Evolutionary conservation across 2,888 invertebrate genomes (phyloP), one percentile per base, ranked within the genome.

Genomic region (Chaetoderma sp.): DNA sequence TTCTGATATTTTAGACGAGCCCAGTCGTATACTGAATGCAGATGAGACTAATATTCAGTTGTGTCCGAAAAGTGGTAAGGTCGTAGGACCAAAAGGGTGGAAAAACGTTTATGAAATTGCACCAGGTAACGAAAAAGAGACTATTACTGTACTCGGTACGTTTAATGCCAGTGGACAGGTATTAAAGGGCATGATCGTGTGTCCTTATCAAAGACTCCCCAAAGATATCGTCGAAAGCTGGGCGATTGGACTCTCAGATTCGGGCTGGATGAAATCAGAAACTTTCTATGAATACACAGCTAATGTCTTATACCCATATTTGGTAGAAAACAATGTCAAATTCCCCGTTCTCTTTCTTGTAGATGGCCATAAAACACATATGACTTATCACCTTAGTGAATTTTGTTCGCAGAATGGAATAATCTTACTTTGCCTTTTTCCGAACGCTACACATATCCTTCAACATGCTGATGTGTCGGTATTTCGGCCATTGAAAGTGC

Each of bases 401-500:
- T 36, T 56, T 33, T 33, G 39, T 23, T 33, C 52, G 8, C 13
- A 33, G 21, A 59, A 70, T 18, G 68, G 60, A 5, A 60, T 70
- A 10, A 58, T 68, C 16, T 33, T 70, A 27, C 68, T 68, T 54
- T 69, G 66, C 28, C 47, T 67, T 16, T 33, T 63, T 6, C 50
- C 70, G 27, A 55, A 67, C 44, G 59, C 67, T 16, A 67, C 57
- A 5, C 70, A 67, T 28, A 45, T 67, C 28, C 42, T 67, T 2
- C 67, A 70, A 45, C 62, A 60, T 28, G 60, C 60, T 33, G 66
- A 70, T 28, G 60, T 67, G 10, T 63, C 57, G 23, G 50, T 70
- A 13, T 70, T 67, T 50, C 16, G 32, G 25, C 61, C 64, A 5
- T 42, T 70, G 61, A 68, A 70, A 54, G 36, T 56, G 6, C 32